Conservation (phyloP, 2,797 vertebrate species). For the Cryptoblepharus egeriae region DNA sequence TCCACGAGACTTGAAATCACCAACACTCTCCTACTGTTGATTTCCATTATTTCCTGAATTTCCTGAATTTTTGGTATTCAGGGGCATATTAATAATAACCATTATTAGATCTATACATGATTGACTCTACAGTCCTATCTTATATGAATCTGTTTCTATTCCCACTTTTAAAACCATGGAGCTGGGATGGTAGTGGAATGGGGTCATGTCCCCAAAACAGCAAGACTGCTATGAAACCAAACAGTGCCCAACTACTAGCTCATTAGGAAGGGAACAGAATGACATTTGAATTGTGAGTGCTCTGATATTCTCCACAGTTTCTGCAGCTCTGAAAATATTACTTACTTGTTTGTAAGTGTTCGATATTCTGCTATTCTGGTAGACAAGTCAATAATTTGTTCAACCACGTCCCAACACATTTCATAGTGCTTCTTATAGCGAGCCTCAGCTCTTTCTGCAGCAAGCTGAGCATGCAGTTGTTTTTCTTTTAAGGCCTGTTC, state of each 20-base stretch:
- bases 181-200: neutral
- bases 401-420: conserved; percentile 82
- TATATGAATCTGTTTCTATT: too few species aligned
- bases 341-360: conserved; percentile 86
- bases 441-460: conserved; percentile 80
- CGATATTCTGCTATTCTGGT: conserved; percentile 89
- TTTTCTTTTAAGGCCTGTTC: conserved; percentile 83
- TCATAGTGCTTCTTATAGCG: conserved; percentile 83
- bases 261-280: neutral
- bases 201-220: neutral
- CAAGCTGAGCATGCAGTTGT: conserved; percentile 78
- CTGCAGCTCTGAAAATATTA: conserved; percentile 33
- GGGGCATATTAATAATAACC: too few species aligned
- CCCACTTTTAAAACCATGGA: too few species aligned
- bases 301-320: neutral
- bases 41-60: too few species aligned
- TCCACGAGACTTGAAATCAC: too few species aligned
- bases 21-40: too few species aligned
- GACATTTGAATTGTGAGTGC: neutral
- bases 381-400: conserved; percentile 88
- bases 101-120: too few species aligned
- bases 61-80: too few species aligned
- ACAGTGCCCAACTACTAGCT: neutral
- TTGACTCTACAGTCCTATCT: too few species aligned
- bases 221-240: neutral